Evolutionary conservation across 2,113 vertebrate genomes (phyloP).

Genomic region (Grallaria varia): DNA sequence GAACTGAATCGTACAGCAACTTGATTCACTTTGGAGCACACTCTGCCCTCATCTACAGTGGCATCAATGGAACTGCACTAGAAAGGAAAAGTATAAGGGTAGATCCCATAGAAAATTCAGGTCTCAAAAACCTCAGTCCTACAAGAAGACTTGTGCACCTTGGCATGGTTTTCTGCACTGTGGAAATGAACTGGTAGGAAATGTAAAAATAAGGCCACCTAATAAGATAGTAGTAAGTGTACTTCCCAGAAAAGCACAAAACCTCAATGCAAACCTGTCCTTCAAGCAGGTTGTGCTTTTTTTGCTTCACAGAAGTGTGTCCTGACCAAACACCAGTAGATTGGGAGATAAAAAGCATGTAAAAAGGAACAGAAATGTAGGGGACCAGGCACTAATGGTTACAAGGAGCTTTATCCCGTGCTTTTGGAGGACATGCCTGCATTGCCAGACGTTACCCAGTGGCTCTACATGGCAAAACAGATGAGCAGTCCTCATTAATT

Average conservation of each 20-base stretch:
- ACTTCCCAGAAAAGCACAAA: not conserved
- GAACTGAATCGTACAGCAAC: not conserved
- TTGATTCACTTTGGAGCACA: not conserved
- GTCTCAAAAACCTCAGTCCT: not conserved
- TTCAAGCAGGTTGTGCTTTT: not conserved
- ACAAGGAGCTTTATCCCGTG: not conserved
- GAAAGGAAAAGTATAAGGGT: not conserved
- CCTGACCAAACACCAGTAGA: not conserved
- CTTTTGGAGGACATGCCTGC: not conserved
- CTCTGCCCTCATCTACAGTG: not conserved
- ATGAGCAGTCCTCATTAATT: not conserved
- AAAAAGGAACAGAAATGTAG: not conserved
- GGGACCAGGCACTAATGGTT: not conserved
- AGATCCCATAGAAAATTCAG: not conserved
- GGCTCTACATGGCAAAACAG: not conserved
- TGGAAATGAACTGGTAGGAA: not conserved
- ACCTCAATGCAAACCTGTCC: not conserved
- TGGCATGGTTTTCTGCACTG: not conserved
- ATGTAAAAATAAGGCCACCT: not conserved
- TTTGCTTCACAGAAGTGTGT: not conserved
- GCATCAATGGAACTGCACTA: not conserved
- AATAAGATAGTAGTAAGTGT: rapidly evolving
- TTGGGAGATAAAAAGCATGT: not conserved
- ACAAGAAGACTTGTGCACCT: not conserved
- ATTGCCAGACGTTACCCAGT: not conserved